phyloP scores from a whole-genome alignment of 2,797 vertebrate genomes.

The Simalia tracyae region DNA sequence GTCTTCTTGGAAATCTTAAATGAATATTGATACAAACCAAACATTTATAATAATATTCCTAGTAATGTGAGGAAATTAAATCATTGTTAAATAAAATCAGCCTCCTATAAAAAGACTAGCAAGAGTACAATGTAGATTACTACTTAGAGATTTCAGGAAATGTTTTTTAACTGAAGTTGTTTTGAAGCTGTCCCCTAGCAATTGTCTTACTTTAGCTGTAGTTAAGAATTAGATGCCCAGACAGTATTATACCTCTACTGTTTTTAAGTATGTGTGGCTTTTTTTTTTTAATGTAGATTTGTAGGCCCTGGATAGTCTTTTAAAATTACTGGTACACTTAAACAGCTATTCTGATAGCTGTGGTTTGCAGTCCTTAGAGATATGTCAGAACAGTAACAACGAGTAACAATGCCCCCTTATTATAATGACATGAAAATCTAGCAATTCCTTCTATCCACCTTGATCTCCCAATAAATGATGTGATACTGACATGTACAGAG shows the following conservation, averaged over 20 bases:
- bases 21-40: slow-evolving; percentile 55
- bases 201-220: slow-evolving; percentile 55
- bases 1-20: slow-evolving; percentile 44
- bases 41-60: slow-evolving; percentile 63
- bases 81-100: slow-evolving; percentile 61
- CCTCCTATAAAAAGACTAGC: slow-evolving; percentile 27
- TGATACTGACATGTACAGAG: background rate
- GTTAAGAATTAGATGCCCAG: slow-evolving; percentile 56
- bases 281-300: background rate
- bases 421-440: background rate
- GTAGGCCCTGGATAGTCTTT: background rate
- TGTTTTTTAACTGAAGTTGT: slow-evolving; percentile 57
- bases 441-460: background rate
- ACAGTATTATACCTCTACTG: slow-evolving; percentile 7
- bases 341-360: background rate
- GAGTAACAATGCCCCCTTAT: background rate
- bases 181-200: slow-evolving; percentile 47
- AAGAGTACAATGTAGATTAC: slow-evolving; percentile 57
- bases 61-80: slow-evolving; percentile 61
- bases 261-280: background rate
- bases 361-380: background rate
- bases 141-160: slow-evolving; percentile 59
- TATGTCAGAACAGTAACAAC: background rate
- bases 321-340: background rate
- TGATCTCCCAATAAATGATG: background rate